Evolutionary conservation across 2,888 invertebrate species (phyloP).

Genomic region (Muscina levida): DNA sequence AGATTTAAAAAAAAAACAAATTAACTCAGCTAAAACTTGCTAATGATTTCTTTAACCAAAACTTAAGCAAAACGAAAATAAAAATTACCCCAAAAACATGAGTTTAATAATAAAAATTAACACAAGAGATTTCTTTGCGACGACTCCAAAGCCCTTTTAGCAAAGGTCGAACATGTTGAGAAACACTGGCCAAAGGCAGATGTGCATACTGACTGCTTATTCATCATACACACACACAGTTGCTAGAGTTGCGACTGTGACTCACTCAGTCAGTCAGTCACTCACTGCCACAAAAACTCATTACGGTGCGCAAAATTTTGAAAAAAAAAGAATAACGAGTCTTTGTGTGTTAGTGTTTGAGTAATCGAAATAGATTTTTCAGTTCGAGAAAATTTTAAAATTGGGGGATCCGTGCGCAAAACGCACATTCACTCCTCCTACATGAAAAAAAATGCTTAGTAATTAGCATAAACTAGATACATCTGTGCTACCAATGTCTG

Average conservation of each 20-base stretch:
- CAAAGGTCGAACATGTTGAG: constrained; percentile 12
- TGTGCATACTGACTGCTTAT: not conserved
- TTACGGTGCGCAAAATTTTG: not conserved
- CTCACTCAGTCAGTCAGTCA: not conserved
- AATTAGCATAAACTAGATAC: constrained; percentile 53
- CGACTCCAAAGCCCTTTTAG: not conserved
- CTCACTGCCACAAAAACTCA: not conserved
- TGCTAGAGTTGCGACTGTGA: not conserved
- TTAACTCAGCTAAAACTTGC: constrained; percentile 62
- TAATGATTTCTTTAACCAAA: constrained; percentile 64
- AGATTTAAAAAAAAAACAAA: constrained; percentile 66
- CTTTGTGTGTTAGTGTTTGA: not conserved
- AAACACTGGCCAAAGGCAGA: constrained; percentile 35
- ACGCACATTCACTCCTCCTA: constrained; percentile 65
- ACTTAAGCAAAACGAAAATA: constrained; percentile 63
- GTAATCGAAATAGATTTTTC: constrained; percentile 18
- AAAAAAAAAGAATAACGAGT: not conserved
- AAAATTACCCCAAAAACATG: constrained; percentile 58
- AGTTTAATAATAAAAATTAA: constrained; percentile 64
- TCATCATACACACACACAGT: too few species aligned
- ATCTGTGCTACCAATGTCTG: not conserved
- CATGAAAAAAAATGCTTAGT: constrained; percentile 48
- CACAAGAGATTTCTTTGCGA: constrained; percentile 63
- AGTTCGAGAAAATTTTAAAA: constrained; percentile 14
- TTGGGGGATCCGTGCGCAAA: constrained; percentile 67